Base-by-base conservation (phyloP, 2,888 invertebrate genomes). In the Leucoma salicis region DNA sequence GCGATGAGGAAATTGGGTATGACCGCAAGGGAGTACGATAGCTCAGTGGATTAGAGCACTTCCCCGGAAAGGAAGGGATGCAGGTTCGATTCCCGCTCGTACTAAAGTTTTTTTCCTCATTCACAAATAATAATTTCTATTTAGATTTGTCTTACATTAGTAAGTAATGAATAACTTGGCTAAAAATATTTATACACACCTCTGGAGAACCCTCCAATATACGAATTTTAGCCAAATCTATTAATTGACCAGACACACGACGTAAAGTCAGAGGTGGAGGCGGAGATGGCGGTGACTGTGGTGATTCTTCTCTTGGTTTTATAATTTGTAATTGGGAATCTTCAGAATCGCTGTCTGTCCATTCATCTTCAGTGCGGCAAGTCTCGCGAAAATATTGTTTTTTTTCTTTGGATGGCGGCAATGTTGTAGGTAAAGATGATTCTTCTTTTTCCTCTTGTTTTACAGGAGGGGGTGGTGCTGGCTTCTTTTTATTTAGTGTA, bases 361-460 rank as follows among this genome's bases (percentile, higher is more conserved):
- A 91, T 63, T 92, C 92, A 46, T 92, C 92, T 67, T 92, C 92
- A 14, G 92, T 92, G 36, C 92, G 91, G 63, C 92, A 92, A 1
- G 92, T 92, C 70, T 92, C 92, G 11, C 90, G 87, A 64, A 90
- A 90, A 58, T 85, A 92, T 53, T 86, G 88, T 44, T 91, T 89
- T 49, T 76, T 61, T 47, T 79, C 78, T 47, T 78, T 74, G 2
- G 45, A 29, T 25, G 62, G 38, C 18, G 58, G 35, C 4, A 49
- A 44, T 14, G 29, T 33, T 35, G 32, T 38, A 53, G 70, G 70
- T 25, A 67, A 51, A 1, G 72, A 57, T 0, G 72, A 66, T 3
- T 56, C 73, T 39, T 82, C 81, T 4, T 75, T 50, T 35, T 60
- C 63, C 13, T 40, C 46, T 21, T 47, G 31, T 15, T 38, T 64